Evolutionary conservation across 2,888 invertebrate species (phyloP).

Genomic region (Marronus borbonicus): DNA sequence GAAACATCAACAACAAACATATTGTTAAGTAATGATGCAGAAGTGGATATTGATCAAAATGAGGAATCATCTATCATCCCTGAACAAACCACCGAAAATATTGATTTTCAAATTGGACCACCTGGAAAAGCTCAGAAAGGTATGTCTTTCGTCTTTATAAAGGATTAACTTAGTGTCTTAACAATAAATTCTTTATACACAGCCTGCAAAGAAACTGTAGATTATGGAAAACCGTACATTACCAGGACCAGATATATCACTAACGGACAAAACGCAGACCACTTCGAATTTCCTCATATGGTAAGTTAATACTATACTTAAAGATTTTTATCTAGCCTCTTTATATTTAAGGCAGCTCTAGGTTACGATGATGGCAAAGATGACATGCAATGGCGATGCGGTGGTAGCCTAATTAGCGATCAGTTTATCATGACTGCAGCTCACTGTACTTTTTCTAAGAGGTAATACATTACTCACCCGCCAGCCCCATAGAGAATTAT

Average conservation of each 20-base stretch:
- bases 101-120: too few relatives aligned
- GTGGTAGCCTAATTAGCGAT: conserved; percentile 77
- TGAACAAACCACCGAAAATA: background rate
- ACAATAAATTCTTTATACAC: background rate
- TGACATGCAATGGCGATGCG: conserved; percentile 72
- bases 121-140: background rate
- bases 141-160: background rate
- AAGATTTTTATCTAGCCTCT: background rate
- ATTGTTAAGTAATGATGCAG: background rate
- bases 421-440: conserved; percentile 78
- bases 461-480: background rate
- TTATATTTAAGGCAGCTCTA: conserved; percentile 51
- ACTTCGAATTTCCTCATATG: conserved; percentile 42
- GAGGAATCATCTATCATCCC: background rate
- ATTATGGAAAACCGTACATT: conserved; percentile 25
- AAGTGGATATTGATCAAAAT: background rate
- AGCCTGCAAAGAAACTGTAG: conserved; percentile 14
- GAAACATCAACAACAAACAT: background rate
- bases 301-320: background rate
- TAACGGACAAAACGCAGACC: conserved; percentile 25
- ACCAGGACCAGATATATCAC: conserved; percentile 22
- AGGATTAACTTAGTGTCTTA: background rate
- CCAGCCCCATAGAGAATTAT: too few relatives aligned
- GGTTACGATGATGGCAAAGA: conserved; percentile 51
- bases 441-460: conserved; percentile 70